Conservation (phyloP, 1,140 invertebrate species). For the Drosophila watanabei region DNA sequence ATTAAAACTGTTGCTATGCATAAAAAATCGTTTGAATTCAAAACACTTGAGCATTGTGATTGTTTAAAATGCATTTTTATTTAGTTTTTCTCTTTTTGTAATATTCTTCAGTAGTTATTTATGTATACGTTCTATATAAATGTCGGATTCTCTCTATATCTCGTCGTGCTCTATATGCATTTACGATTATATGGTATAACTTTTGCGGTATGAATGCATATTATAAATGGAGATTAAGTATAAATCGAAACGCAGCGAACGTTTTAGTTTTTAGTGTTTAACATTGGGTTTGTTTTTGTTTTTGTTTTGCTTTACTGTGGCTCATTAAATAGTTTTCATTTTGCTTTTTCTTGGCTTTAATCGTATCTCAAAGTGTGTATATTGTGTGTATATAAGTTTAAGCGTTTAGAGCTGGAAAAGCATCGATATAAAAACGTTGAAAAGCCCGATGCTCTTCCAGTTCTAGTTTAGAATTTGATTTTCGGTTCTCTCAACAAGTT, state of each 20-base stretch:
- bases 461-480: constrained; percentile 69
- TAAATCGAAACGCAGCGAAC: constrained; percentile 56
- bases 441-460: constrained; percentile 10
- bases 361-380: constrained; percentile 43
- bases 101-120: constrained; percentile 75
- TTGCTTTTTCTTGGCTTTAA: constrained; percentile 8
- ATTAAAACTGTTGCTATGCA: too few species aligned
- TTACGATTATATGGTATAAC: constrained; percentile 77
- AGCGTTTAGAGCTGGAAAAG: constrained; percentile 35
- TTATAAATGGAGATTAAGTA: constrained; percentile 71
- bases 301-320: constrained; percentile 20
- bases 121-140: constrained; percentile 79
- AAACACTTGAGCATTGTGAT: constrained; percentile 16
- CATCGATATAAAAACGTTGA: constrained; percentile 21
- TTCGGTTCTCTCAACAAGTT: constrained; percentile 74
- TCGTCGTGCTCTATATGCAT: constrained; percentile 66
- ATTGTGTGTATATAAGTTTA: constrained; percentile 22
- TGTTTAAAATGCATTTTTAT: constrained; percentile 79
- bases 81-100: constrained; percentile 56
- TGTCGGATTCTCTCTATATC: constrained; percentile 55
- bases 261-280: constrained; percentile 41
- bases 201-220: constrained; percentile 71
- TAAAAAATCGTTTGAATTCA: too few species aligned
- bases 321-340: constrained; percentile 34
- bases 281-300: constrained; percentile 21